Conservation (phyloP, 64 coral and sea anemone genomes). For the Stichodactyla mertensii region DNA sequence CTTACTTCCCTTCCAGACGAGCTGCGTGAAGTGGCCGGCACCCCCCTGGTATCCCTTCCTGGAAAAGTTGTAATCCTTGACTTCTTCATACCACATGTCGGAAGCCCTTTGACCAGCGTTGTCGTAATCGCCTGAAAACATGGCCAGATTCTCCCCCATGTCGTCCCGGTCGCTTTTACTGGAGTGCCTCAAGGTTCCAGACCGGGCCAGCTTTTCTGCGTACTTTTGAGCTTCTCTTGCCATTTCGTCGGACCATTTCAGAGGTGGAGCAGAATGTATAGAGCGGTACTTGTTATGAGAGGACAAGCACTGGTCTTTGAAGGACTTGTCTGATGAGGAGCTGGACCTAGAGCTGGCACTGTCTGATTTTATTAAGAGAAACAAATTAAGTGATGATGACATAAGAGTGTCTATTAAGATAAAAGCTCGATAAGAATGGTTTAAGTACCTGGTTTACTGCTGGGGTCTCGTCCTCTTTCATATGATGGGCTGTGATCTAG, state of each 20-base stretch:
- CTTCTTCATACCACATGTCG: conserved; percentile 86
- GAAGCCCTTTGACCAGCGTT: conserved; percentile 61
- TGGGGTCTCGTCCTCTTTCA: background rate
- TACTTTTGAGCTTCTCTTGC: conserved; percentile 39
- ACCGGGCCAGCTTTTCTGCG: conserved; percentile 48
- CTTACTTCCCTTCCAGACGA: conserved; percentile 79
- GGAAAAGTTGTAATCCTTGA: conserved; percentile 62
- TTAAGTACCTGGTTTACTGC: background rate
- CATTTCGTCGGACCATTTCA: conserved; percentile 49
- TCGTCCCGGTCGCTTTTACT: conserved; percentile 54
- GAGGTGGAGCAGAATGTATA: conserved; percentile 32
- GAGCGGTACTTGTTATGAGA: conserved; percentile 55
- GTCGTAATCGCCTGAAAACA: conserved; percentile 73
- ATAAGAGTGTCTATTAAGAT: background rate
- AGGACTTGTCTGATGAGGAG: conserved; percentile 18
- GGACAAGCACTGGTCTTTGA: conserved; percentile 46
- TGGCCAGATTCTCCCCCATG: conserved; percentile 72
- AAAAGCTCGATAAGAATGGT: background rate
- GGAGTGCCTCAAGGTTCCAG: conserved; percentile 50
- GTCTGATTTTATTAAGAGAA: background rate
- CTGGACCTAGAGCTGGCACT: conserved; percentile 5
- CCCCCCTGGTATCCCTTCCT: conserved; percentile 56
- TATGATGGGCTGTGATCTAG: background rate
- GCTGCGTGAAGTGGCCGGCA: conserved; percentile 81
- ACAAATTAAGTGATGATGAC: background rate